phyloP scores from a whole-genome alignment of 30 jellyfish, hydroid and myxozoan species.

The Mastigias papua region DNA sequence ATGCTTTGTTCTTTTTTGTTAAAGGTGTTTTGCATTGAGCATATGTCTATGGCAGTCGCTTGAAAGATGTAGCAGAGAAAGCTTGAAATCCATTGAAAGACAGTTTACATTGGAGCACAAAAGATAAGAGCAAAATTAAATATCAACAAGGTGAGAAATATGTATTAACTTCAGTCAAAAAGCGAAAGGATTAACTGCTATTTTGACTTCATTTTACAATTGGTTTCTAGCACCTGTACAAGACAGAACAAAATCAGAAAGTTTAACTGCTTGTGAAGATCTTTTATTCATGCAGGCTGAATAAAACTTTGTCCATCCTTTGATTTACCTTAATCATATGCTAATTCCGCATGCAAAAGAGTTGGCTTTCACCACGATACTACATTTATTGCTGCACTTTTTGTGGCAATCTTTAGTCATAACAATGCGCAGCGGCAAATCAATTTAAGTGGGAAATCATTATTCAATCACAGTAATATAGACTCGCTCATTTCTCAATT shows the following conservation, averaged over 20 bases:
- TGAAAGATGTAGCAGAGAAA: background rate
- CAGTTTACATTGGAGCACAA: background rate
- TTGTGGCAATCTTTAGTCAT: too few relatives aligned
- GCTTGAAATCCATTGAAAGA: background rate
- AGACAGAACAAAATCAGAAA: background rate
- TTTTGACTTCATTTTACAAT: background rate
- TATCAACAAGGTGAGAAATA: slow-evolving; percentile 2
- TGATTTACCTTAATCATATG: too few relatives aligned
- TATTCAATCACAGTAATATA: too few relatives aligned
- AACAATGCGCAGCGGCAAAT: too few relatives aligned
- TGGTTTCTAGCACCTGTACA: background rate
- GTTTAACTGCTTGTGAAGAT: background rate
- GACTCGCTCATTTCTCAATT: too few relatives aligned
- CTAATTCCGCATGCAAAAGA: too few relatives aligned
- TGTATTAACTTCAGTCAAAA: background rate
- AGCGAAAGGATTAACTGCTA: background rate
- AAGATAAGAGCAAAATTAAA: background rate
- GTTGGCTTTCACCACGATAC: too few relatives aligned
- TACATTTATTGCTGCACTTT: too few relatives aligned
- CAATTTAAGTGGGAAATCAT: too few relatives aligned
- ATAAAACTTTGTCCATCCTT: too few relatives aligned
- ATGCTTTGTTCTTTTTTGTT: background rate
- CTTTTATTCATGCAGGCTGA: background rate
- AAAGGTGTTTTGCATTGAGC: background rate
- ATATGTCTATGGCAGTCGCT: background rate